These are phyloP conservation scores for Troides aeacus DNA, from an alignment of 2,888 invertebrate species.

Conservation along the genomic window DNA sequence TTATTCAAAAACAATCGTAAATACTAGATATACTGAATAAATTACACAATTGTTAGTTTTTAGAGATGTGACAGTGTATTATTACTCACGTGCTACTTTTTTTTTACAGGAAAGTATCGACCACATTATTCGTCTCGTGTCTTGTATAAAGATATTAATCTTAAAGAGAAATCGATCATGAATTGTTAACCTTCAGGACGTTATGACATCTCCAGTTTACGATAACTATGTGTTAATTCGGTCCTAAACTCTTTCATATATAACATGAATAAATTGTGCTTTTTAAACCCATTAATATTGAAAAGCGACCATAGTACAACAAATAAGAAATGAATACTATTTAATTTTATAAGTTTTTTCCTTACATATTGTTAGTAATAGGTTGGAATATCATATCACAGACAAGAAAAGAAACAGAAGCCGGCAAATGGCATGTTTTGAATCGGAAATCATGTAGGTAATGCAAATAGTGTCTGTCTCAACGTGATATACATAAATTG, in stretches of 20 bases:
- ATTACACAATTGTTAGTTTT: background rate
- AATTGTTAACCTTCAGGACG: background rate
- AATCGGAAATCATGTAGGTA: conserved; percentile 10
- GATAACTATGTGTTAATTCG: background rate
- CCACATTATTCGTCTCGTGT: background rate
- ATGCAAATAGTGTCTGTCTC: conserved; percentile 1
- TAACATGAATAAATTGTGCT: too few species aligned
- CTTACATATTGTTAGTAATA: background rate
- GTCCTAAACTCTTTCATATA: too few species aligned
- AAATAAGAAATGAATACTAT: too few species aligned
- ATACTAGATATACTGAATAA: conserved; percentile 6
- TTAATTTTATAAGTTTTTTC: background rate
- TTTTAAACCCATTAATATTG: too few species aligned
- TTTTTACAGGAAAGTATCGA: background rate
- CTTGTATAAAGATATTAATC: background rate
- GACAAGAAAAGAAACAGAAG: conserved; percentile 4
- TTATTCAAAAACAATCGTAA: conserved; percentile 12
- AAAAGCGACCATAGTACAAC: too few species aligned
- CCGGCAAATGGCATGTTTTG: background rate
- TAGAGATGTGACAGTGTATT: background rate
- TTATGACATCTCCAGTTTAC: background rate
- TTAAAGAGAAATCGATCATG: background rate
- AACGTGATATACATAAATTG: conserved; percentile 3
- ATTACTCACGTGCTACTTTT: background rate
- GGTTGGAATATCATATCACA: conserved; percentile 1